Base-by-base conservation (phyloP, 2,113 vertebrate genomes). In the Spheniscus mendiculus region DNA sequence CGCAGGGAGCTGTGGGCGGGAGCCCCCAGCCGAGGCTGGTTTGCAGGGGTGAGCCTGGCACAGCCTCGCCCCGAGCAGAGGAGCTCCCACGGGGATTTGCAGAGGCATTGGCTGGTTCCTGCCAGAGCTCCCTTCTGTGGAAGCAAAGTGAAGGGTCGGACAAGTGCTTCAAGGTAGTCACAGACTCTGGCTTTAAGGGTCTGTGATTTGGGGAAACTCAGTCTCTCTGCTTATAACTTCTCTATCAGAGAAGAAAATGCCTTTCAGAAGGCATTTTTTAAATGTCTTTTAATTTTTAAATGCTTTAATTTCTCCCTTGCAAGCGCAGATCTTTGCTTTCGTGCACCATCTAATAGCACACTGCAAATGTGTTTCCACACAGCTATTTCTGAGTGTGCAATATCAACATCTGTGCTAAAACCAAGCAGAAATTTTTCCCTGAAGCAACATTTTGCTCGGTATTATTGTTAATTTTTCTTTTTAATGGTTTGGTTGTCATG, bases 331-430 rank as follows among this genome's bases (percentile, higher is more conserved):
- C 77, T 44, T 40, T 34, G 44, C 20, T 82, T 89, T 49, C 3
- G 2, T 47, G 55, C 32, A 49, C 50, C 27, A 29, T 47, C 87
- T 76, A 71, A 65, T 36, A 80, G 63, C 58, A 49, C 4, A 2
- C 40, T 26, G 59, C 65, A 81, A 73, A 85, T 25, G 32, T 25
- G 21, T 45, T 97, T 82, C 89, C 81, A 72, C 12, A 10, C 17
- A 76, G 62, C 32, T 81, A 19, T 91, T 96, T 92, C 89, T 62
- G 58, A 80, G 81, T 2, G 16, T 91, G 84, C 71, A 96, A 76
- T 96, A 97, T 93, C 93, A 84, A 95, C 80, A 85, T 87, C 83
- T 70, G 61, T n/a, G 84, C 74, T 91, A 96, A 94, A 94, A 89
- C 32, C 71, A 81, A 90, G 67, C 32, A 85, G 67, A 83, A 94